Evolutionary conservation across 2,888 invertebrate species (phyloP).

Genomic region (Caenorhabditis panamensis): DNA sequence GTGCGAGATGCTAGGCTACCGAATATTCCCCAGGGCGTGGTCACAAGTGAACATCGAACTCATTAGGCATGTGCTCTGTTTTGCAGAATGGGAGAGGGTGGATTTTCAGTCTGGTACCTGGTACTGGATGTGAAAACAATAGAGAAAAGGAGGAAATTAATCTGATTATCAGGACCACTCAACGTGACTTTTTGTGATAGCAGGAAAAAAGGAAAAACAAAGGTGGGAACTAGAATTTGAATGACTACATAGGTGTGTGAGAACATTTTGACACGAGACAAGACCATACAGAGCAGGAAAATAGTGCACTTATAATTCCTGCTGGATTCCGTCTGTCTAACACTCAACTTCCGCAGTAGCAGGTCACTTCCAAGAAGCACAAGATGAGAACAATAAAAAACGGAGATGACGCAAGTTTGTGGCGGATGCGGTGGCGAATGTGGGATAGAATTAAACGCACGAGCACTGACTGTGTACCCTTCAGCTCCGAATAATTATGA

Average conservation of each 20-base stretch:
- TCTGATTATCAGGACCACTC: too few relatives aligned
- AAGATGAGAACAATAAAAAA: conserved; percentile 45
- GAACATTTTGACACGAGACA: neutral
- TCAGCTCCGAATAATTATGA: conserved; percentile 43
- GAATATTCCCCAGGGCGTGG: neutral
- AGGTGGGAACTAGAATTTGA: neutral
- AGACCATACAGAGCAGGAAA: neutral
- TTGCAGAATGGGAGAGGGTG: neutral
- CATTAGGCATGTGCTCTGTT: neutral
- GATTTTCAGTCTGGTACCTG: neutral
- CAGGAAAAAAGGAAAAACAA: conserved; percentile 1
- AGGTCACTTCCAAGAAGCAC: neutral
- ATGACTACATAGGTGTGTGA: neutral
- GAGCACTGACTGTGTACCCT: conserved; percentile 54
- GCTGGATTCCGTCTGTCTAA: too few relatives aligned
- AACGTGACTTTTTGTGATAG: too few relatives aligned
- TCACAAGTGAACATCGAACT: neutral
- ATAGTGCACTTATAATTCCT: too few relatives aligned
- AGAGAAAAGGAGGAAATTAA: too few relatives aligned
- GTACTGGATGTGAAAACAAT: conserved; percentile 8
- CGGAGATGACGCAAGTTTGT: conserved; percentile 13
- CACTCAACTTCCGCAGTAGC: neutral
- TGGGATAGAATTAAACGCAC: conserved; percentile 38
- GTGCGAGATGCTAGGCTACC: conserved; percentile 1
- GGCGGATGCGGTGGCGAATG: conserved; percentile 6